A percentile compares a stretch with the other conserved stretches of the same genome.
Conservation (phyloP, 1,140 invertebrate genomes). For the Leptinotarsa undecemlineata region DNA sequence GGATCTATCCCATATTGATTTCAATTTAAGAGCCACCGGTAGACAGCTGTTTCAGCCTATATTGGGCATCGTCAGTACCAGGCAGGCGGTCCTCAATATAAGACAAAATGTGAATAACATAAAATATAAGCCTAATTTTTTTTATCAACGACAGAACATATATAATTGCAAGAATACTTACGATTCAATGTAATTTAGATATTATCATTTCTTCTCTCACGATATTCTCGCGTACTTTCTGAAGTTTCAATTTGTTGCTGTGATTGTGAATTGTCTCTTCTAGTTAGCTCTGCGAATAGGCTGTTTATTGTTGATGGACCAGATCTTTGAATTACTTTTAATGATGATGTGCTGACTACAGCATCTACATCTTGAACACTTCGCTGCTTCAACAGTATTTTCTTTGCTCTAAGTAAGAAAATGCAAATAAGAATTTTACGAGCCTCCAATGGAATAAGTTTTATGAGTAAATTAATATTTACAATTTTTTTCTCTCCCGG, state of each 20-base stretch:
- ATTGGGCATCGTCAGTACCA: too few species aligned
- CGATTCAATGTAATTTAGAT: too few species aligned
- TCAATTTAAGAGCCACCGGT: too few species aligned
- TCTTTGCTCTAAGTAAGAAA: slow-evolving; percentile 6
- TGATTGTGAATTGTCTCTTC: neutral
- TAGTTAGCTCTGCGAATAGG: neutral
- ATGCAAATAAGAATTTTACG: neutral
- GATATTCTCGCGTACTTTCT: neutral
- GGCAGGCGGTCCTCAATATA: too few species aligned
- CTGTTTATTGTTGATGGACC: neutral
- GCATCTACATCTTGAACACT: neutral
- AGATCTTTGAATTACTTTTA: neutral
- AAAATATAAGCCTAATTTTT: too few species aligned
- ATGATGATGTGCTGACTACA: slow-evolving; percentile 2
- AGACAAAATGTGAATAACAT: too few species aligned
- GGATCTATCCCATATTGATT: too few species aligned
- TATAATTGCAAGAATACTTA: too few species aligned
- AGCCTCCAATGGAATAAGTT: neutral
- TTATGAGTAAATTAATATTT: neutral
- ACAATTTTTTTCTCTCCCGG: neutral
- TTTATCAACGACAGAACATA: too few species aligned
- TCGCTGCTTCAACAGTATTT: slow-evolving; percentile 2
- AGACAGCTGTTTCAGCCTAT: too few species aligned
- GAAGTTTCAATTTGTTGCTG: neutral
- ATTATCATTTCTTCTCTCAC: neutral